Base-by-base conservation (phyloP, 2,888 invertebrate species). In the Caenorhabditis sp. region DNA sequence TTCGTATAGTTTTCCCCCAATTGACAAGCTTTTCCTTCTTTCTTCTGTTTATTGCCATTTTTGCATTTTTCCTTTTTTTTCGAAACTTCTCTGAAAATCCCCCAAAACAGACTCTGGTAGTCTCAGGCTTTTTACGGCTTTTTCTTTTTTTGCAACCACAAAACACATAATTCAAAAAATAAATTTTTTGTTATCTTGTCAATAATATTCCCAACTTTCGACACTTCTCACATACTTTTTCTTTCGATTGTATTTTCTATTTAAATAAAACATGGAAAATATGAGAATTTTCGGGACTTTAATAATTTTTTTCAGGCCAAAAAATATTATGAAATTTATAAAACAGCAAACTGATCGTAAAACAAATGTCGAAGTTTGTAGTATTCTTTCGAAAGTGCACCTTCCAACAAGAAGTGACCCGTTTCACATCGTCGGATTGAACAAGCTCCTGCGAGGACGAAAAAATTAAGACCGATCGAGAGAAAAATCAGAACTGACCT, bases 331-430 rank as follows among this genome's bases (percentile, higher is more conserved):
- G 36, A 19, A 6, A 26, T 36, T 50, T 58, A 77, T 54, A 73
- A 26, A 43, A 69, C 69, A 67, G 97, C 97, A 89, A 96, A 99
- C 88, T 99, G 97, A 77, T 94, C 93, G 88, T 99, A 99, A 36
- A 99, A 90, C 49, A 97, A 89, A 83, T 95, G 94, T 67, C 96
- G 91, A 58, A 99, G 93, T 91, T 70, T 60, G 89, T 93, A 99
- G 89, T 95, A 99, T 81, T 97, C 96, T 84, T 95, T 95, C 8
- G 95, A 94, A 0, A 96, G 90, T 66, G 94, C 93, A 0, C 99
- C 97, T 90, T 99, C 97, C 70, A 99, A 89, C 43, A 94, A 93
- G 50, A 99, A 93, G 87, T 93, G 92, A 0, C 97, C 97, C 62
- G 93, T 92, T 85, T 97, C 96, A 89, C 94, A 92, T 93, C 94